A percentile compares a stretch with the other conserved stretches of the same genome.
These are phyloP conservation scores for Hoplostethus atlanticus DNA, from an alignment of 2,797 vertebrate genomes.

Conservation along the genomic window DNA sequence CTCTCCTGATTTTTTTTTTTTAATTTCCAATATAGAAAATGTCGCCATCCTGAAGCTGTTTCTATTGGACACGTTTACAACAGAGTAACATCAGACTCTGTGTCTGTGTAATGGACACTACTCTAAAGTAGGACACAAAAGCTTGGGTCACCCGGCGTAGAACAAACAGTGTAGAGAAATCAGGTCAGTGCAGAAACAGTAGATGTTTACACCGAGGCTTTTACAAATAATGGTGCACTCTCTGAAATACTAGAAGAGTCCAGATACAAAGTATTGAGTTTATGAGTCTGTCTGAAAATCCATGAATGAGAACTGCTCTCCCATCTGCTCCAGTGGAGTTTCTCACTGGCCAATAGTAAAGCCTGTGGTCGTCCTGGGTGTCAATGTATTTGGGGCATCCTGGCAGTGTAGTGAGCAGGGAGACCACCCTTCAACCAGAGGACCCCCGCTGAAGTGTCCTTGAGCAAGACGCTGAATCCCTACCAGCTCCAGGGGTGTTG, in stretches of 20 bases:
- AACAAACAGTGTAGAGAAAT: slow-evolving; percentile 59
- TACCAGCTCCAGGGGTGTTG: too few species aligned
- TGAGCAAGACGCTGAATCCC: background rate
- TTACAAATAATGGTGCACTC: slow-evolving; percentile 5
- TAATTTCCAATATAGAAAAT: background rate
- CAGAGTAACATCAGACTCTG: background rate
- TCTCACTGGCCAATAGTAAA: too few species aligned
- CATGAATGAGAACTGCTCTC: too few species aligned
- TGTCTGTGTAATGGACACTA: slow-evolving; percentile 12
- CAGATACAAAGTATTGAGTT: background rate
- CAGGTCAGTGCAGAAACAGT: slow-evolving; percentile 49
- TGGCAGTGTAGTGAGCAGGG: too few species aligned
- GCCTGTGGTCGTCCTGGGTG: too few species aligned
- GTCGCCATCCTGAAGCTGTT: slow-evolving; percentile 14
- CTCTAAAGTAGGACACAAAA: slow-evolving; percentile 24
- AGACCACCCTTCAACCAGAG: background rate
- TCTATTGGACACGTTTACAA: slow-evolving; percentile 33
- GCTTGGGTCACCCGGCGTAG: slow-evolving; percentile 22
- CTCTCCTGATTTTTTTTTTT: slow-evolving; percentile 1
- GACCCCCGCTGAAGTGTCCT: background rate
- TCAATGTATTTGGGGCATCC: too few species aligned
- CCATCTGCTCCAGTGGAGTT: too few species aligned
- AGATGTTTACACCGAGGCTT: slow-evolving; percentile 16
- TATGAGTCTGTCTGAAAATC: background rate
- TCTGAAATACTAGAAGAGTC: slow-evolving; percentile 7